Percentiles rank a stretch among this genome's conserved stretches.
Conservation (phyloP, 2,888 invertebrate genomes). For the Dasypogon diadema region DNA sequence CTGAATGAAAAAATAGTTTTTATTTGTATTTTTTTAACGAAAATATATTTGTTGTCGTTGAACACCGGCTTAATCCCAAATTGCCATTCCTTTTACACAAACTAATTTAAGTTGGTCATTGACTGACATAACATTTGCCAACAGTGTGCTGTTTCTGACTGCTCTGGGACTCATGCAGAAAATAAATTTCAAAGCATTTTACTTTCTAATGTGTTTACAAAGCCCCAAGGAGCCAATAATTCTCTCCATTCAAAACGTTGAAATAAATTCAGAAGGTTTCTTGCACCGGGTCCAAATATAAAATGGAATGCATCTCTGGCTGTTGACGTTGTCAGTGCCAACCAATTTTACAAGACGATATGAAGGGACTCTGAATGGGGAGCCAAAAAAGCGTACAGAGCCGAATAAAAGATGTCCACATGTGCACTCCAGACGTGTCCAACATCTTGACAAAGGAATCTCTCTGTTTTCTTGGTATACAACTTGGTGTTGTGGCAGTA, state of each 20-base stretch:
- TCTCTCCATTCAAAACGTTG: slow-evolving; percentile 32
- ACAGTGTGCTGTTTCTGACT: neutral
- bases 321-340: slow-evolving; percentile 17
- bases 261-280: slow-evolving; percentile 34
- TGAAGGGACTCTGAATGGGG: slow-evolving; percentile 6
- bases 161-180: neutral
- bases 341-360: neutral
- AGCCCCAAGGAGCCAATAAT: slow-evolving; percentile 35
- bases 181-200: slow-evolving; percentile 11
- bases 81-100: neutral
- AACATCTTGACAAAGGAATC: slow-evolving; percentile 11
- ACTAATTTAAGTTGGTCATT: slow-evolving; percentile 21
- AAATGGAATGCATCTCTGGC: slow-evolving; percentile 2
- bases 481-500: neutral
- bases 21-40: too few species aligned
- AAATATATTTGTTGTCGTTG: too few species aligned
- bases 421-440: slow-evolving; percentile 42
- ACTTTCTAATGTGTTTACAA: slow-evolving; percentile 39
- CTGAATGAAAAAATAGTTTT: too few species aligned
- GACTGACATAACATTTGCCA: neutral
- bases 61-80: too few species aligned
- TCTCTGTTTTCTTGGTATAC: neutral
- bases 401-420: slow-evolving; percentile 34
- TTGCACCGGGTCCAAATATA: slow-evolving; percentile 27
- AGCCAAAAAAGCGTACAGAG: slow-evolving; percentile 17